phyloP scores from a whole-genome alignment of 2,888 invertebrate genomes.

The Mechanitis mazaeus region DNA sequence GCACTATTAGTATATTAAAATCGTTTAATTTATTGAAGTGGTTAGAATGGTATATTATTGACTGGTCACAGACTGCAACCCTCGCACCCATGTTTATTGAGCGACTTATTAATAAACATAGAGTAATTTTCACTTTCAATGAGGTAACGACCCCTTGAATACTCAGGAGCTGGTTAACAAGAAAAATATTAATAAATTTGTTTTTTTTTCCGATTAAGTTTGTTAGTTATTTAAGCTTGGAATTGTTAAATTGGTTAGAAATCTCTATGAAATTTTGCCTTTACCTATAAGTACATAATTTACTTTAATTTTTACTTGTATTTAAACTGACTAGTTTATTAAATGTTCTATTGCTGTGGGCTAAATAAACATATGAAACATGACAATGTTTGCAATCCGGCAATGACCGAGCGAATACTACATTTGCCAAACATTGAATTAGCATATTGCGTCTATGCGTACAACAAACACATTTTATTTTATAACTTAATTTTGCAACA shows the following conservation, averaged over 20 bases:
- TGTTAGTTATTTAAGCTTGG: too few species aligned
- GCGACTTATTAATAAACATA: constrained; percentile 34
- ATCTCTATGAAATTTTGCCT: too few species aligned
- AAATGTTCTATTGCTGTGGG: neutral
- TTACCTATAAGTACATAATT: too few species aligned
- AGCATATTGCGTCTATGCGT: constrained; percentile 39
- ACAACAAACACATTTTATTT: constrained; percentile 13
- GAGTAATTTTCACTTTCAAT: constrained; percentile 23
- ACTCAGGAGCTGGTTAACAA: constrained; percentile 17
- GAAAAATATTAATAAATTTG: neutral
- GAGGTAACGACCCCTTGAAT: constrained; percentile 21
- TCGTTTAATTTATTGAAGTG: too few species aligned
- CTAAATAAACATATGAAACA: constrained; percentile 25
- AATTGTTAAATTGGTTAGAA: too few species aligned
- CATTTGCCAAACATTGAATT: constrained; percentile 52
- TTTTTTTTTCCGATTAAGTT: neutral
- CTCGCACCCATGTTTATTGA: constrained; percentile 31
- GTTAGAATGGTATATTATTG: too few species aligned
- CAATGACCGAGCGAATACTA: constrained; percentile 32
- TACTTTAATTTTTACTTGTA: too few species aligned
- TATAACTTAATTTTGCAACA: constrained; percentile 7
- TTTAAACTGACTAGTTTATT: neutral
- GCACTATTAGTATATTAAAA: too few species aligned
- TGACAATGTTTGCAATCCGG: constrained; percentile 25
- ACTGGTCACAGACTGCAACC: neutral